phyloP scores from a whole-genome alignment of 2,797 vertebrate genomes.

The Menidia menidia region DNA sequence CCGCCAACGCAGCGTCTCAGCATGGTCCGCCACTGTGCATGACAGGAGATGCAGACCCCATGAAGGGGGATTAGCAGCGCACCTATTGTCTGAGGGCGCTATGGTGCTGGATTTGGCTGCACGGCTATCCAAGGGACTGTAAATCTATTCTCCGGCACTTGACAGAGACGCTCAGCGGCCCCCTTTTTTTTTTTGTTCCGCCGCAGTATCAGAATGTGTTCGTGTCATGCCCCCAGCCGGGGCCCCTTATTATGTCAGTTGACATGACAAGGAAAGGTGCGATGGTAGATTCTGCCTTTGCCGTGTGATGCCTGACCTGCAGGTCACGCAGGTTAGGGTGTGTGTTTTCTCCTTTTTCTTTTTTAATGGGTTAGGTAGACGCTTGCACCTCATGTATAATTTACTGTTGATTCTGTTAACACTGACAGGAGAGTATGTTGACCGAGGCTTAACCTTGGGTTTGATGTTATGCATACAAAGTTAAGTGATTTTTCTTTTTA shows the following conservation, averaged over 20 bases:
- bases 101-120: conserved; percentile 81
- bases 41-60: conserved; percentile 86
- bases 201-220: conserved; percentile 77
- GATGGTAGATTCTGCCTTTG: conserved; percentile 71
- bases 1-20: conserved; percentile 78
- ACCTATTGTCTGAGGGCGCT: conserved; percentile 79
- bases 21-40: conserved; percentile 79
- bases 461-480: conserved; percentile 70
- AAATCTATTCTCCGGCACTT: conserved; percentile 76
- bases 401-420: conserved; percentile 73
- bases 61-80: conserved; percentile 85
- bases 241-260: conserved; percentile 78
- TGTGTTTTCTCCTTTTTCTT: conserved; percentile 15
- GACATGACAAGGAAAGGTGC: conserved; percentile 78
- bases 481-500: conserved; percentile 34
- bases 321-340: conserved; percentile 74
- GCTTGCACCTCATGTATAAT: conserved; percentile 75
- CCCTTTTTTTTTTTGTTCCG: conserved; percentile 75
- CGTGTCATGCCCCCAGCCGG: conserved; percentile 69
- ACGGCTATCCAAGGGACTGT: conserved; percentile 79
- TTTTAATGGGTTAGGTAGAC: conserved; percentile 71
- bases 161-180: conserved; percentile 83
- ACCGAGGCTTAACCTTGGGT: conserved; percentile 69
- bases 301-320: conserved; percentile 76
- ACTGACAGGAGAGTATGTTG: conserved; percentile 69